Conservation (phyloP, 1,140 invertebrate species). For the Zaprionus gabonicus region DNA sequence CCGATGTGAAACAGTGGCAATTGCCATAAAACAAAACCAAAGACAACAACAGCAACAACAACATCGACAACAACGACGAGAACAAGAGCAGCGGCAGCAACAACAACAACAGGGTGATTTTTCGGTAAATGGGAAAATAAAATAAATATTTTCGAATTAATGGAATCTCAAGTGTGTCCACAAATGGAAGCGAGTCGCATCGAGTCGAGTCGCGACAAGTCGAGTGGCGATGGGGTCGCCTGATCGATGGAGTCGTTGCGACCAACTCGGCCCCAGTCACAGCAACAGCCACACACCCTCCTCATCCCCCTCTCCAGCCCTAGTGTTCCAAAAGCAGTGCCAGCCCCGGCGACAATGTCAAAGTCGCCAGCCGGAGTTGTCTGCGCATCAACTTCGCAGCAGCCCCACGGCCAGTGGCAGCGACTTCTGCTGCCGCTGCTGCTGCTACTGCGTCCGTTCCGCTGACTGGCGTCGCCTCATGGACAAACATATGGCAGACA, state of each 20-base stretch:
- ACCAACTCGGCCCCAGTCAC: slow-evolving; percentile 20
- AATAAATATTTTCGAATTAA: slow-evolving; percentile 79
- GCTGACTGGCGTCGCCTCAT: slow-evolving; percentile 61
- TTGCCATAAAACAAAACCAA: slow-evolving; percentile 58
- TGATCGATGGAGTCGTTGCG: slow-evolving; percentile 40
- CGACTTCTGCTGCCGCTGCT: neutral
- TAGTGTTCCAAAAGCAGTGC: no score
- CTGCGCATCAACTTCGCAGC: neutral
- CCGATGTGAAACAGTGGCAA: slow-evolving; percentile 52
- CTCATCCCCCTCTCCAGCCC: neutral
- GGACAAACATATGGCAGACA: slow-evolving; percentile 79
- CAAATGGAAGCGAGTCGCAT: slow-evolving; percentile 60
- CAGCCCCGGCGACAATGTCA: slow-evolving; percentile 32
- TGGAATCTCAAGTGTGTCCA: slow-evolving; percentile 82
- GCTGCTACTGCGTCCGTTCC: slow-evolving; percentile 56
- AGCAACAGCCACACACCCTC: neutral
- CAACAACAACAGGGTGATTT: slow-evolving; percentile 4
- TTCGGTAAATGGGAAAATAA: slow-evolving; percentile 49
- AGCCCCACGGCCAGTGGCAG: slow-evolving; percentile 35
- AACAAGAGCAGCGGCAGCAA: slow-evolving; percentile 20
- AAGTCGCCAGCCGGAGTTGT: slow-evolving; percentile 42
- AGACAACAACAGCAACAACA: slow-evolving; percentile 27
- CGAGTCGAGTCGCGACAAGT: neutral
- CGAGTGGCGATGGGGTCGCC: slow-evolving; percentile 33
- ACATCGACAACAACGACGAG: neutral